Evolutionary conservation across 2,113 vertebrate genomes (phyloP).

Genomic region (Caretta caretta): DNA sequence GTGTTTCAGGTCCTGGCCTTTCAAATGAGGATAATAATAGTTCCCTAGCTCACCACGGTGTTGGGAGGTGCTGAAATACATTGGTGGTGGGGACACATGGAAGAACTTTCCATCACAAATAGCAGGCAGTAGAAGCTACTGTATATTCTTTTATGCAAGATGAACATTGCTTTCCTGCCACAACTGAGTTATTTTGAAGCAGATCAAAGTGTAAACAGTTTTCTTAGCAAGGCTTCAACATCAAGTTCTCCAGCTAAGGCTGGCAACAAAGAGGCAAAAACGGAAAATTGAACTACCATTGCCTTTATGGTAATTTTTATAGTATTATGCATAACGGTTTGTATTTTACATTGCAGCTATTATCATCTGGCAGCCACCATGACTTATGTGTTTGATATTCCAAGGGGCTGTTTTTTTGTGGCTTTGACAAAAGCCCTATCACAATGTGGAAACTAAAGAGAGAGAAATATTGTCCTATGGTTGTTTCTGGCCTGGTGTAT

Average conservation of each 20-base stretch:
- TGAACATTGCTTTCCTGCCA: rapidly evolving
- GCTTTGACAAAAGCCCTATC: neutral
- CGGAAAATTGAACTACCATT: constrained; percentile 48
- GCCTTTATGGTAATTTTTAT: constrained; percentile 62
- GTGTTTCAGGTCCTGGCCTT: neutral
- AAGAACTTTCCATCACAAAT: neutral
- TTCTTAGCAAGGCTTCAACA: neutral
- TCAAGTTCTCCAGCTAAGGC: neutral
- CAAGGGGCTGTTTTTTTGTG: neutral
- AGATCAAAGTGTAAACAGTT: neutral
- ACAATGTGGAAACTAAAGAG: neutral
- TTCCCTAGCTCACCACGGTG: neutral
- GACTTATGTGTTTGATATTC: constrained; percentile 57
- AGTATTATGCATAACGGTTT: constrained; percentile 62
- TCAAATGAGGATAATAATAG: neutral
- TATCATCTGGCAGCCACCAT: constrained; percentile 70
- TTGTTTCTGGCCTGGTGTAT: neutral
- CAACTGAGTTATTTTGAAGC: rapidly evolving
- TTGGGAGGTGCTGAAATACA: neutral
- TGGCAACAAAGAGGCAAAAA: constrained; percentile 16
- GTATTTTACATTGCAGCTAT: constrained; percentile 68
- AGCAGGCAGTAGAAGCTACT: neutral
- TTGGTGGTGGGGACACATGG: neutral
- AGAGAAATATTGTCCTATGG: neutral
- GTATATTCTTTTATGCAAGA: neutral